These are phyloP conservation scores for Bagarius yarrelli DNA, from an alignment of 2,113 vertebrate genomes.

Conservation along the genomic window DNA sequence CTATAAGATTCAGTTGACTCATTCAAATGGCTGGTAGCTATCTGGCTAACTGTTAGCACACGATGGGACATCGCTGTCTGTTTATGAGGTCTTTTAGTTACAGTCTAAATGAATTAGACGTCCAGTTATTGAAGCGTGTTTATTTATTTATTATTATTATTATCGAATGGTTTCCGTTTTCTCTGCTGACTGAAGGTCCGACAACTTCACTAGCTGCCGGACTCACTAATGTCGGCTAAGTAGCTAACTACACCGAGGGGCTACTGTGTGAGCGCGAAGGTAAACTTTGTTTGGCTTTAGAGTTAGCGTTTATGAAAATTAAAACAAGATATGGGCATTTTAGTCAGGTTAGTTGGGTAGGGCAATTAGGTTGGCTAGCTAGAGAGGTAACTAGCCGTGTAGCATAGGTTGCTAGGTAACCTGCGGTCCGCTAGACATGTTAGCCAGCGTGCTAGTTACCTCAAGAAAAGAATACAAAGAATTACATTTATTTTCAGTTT, in stretches of 20 bases:
- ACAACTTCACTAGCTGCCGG: background rate
- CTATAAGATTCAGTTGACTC: background rate
- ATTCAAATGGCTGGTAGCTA: background rate
- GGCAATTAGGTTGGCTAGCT: background rate
- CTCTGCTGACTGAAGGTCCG: background rate
- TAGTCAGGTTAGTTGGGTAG: background rate
- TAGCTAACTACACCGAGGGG: background rate
- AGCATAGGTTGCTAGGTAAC: conserved; percentile 20
- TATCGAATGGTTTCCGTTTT: background rate
- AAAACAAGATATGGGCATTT: background rate
- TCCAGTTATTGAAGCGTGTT: background rate
- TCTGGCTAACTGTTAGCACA: conserved; percentile 14
- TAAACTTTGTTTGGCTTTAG: background rate
- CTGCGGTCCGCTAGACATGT: background rate
- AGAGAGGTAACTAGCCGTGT: background rate
- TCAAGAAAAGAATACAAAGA: background rate
- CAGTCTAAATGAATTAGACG: background rate
- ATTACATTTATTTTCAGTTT: too few species aligned
- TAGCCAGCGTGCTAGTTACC: background rate
- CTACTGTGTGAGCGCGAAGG: background rate
- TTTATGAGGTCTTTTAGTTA: background rate
- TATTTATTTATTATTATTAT: background rate
- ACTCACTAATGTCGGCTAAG: conserved; percentile 1
- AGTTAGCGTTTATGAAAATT: background rate
- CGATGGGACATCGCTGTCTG: background rate